A percentile compares a stretch with the other conserved stretches of the same genome.
These are phyloP conservation scores for Micronisus gabar DNA, from an alignment of 2,113 vertebrate species.

Conservation along the genomic window DNA sequence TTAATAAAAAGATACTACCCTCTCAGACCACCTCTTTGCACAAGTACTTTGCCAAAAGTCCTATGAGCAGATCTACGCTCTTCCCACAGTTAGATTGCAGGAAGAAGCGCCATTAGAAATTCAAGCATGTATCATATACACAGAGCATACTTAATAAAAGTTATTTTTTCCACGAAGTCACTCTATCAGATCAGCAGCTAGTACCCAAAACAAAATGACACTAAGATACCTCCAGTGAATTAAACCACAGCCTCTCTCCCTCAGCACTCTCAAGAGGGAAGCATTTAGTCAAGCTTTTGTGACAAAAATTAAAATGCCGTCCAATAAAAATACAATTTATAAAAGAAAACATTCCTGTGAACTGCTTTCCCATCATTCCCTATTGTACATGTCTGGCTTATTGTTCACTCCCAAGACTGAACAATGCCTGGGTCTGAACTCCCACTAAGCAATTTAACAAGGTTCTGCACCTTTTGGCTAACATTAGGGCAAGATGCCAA, in stretches of 20 bases:
- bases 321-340: not conserved
- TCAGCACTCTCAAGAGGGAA: not conserved
- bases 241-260: not conserved
- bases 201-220: not conserved
- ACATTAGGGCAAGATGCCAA: not conserved
- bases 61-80: not conserved
- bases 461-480: slow-evolving; percentile 2
- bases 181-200: not conserved
- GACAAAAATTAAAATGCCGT: not conserved
- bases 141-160: not conserved
- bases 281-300: not conserved
- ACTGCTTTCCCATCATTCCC: not conserved
- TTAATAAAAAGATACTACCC: not conserved
- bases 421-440: not conserved
- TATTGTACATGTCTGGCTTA: not conserved
- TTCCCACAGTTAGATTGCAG: not conserved
- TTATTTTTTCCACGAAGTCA: not conserved
- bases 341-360: not conserved
- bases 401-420: not conserved
- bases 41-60: not conserved
- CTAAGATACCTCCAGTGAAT: not conserved
- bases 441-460: not conserved
- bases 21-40: not conserved
- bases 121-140: not conserved
- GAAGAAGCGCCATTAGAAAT: not conserved